These are phyloP conservation scores for Galleria mellonella DNA, from an alignment of 1,140 invertebrate genomes.

Conservation along the genomic window DNA sequence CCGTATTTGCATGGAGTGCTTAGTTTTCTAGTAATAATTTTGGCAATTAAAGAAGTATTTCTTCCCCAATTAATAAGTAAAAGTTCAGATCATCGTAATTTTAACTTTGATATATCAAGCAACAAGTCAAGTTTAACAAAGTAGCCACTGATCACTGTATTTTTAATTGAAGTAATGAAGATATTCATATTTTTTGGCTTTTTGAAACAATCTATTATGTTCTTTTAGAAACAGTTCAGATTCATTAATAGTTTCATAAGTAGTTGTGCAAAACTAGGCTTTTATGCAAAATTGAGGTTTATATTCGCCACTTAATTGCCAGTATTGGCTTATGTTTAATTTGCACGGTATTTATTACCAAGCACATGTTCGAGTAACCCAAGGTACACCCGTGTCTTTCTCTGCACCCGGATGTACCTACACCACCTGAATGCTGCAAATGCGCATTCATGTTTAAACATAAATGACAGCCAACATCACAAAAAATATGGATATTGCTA, in stretches of 20 bases:
- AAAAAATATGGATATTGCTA: constrained; percentile 71
- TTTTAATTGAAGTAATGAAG: constrained; percentile 17
- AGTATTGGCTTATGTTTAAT: constrained; percentile 25
- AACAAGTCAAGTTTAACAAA: too few species aligned
- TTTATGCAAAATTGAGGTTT: constrained; percentile 18
- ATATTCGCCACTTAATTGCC: constrained; percentile 22
- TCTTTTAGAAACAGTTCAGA: constrained; percentile 3
- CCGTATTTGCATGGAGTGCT: too few species aligned
- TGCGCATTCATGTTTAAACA: constrained; percentile 17
- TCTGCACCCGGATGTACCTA: constrained; percentile 4
- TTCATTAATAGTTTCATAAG: constrained; percentile 16
- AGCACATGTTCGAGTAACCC: constrained; percentile 10
- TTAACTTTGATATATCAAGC: too few species aligned
- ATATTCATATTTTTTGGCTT: constrained; percentile 69
- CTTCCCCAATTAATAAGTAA: too few species aligned
- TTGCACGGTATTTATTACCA: constrained; percentile 23
- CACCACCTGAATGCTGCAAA: constrained; percentile 19
- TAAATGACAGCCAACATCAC: constrained; percentile 63
- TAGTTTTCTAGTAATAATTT: too few species aligned
- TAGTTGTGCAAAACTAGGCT: constrained; percentile 29
- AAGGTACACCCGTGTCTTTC: constrained; percentile 6
- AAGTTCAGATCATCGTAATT: too few species aligned
- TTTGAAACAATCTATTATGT: constrained; percentile 12
- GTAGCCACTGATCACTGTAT: too few species aligned
- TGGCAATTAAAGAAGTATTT: too few species aligned